Evolutionary conservation across 1,140 invertebrate genomes (phyloP), one percentile per base, ranked within the genome.

Genomic region (Pseudomyrmex gracilis): DNA sequence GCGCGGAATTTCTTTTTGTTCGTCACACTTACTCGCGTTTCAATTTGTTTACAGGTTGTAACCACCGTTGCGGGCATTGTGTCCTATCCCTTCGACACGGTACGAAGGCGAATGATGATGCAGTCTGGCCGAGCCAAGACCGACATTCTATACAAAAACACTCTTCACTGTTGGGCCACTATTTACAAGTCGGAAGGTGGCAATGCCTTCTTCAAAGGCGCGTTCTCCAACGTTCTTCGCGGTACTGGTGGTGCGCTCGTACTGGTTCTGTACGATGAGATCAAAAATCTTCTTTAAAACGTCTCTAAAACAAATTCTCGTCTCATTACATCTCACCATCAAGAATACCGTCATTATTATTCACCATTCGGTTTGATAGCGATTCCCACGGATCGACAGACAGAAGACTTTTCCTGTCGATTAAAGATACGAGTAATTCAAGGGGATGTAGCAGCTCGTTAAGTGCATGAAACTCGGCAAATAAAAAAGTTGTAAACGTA

Each of bases 91-190:
- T 97, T 98, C 93, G 98, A 98, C 93, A 98, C 98, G 63, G 97
- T 98, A 63, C 95, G 98, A 95, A 96, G 98, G 93, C 96, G 98
- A 92, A 98, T 98, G 97, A 98, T 98, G 97, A 97, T 97, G 97
- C 97, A 97, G 95, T 97, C 96, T 91, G 97, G 97, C 22, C 95
- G 96, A 85, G 95, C 95, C 53, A 96, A 96, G 90, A 89, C 90
- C 47, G 96, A 97, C 13, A 95, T 96, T 74, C 92, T 96, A 87
- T 97, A 97, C 95, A 97, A 96, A 92, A 97, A 93, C 94, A 97
- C 97, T 12, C 89, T 96, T 45, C 95, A 97, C 91, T 97, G 96
- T 93, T 97, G 97, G 96, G 92, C 83, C 10, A 97, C 96, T 70
- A 97, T 97, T 88, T 94, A 93, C 85, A 95, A 95, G 87, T 86